Percentiles rank a stretch among this genome's conserved stretches.
These are phyloP conservation scores for Eidolon helvum DNA, from an alignment of 2,113 vertebrate species.

Conservation along the genomic window DNA sequence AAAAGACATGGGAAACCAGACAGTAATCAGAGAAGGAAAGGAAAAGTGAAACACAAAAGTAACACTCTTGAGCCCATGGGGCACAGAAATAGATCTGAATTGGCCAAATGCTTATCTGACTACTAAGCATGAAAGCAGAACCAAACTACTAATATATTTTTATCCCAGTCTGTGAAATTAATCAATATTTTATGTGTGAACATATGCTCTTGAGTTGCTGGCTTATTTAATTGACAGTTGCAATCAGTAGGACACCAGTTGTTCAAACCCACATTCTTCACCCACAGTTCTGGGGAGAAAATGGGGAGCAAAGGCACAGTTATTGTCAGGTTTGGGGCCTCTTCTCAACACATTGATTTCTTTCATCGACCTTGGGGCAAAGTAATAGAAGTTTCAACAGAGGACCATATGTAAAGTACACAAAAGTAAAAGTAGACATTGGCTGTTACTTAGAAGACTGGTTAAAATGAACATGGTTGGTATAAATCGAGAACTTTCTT, in stretches of 20 bases:
- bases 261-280: background rate
- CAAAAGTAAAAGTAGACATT: background rate
- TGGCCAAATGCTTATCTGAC: constrained; percentile 7
- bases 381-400: background rate
- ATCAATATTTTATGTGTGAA: constrained; percentile 49
- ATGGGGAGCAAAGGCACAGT: background rate
- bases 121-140: constrained; percentile 65
- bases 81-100: constrained; percentile 42
- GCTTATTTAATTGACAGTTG: constrained; percentile 43
- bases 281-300: background rate
- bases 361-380: background rate
- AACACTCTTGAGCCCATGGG: background rate
- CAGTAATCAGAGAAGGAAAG: constrained; percentile 43
- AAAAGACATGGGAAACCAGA: constrained; percentile 38
- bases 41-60: constrained; percentile 66
- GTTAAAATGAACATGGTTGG: background rate
- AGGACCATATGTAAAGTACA: background rate
- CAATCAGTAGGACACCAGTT: background rate
- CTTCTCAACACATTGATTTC: background rate
- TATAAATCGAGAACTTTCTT: background rate
- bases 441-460: background rate
- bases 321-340: background rate
- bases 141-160: constrained; percentile 45
- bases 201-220: background rate
- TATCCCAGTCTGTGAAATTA: constrained; percentile 44